These are phyloP conservation scores for Cistogaster globosa DNA, from an alignment of 2,888 invertebrate genomes.

Conservation along the genomic window DNA sequence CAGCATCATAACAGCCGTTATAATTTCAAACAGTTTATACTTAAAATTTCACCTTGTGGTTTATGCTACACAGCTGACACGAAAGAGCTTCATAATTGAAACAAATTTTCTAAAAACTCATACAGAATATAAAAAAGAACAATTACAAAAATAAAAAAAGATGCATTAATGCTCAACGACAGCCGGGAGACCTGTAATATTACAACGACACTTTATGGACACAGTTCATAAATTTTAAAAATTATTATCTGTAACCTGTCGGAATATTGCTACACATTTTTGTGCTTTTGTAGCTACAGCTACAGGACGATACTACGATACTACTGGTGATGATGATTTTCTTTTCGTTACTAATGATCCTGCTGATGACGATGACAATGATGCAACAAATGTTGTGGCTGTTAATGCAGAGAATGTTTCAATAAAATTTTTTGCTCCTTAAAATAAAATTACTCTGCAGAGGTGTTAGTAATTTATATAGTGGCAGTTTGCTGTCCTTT, in stretches of 20 bases:
- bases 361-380: slow-evolving; percentile 55
- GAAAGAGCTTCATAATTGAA: slow-evolving; percentile 42
- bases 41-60: slow-evolving; percentile 70
- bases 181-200: slow-evolving; percentile 69
- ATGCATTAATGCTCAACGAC: slow-evolving; percentile 61
- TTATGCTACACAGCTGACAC: slow-evolving; percentile 48
- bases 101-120: slow-evolving; percentile 44
- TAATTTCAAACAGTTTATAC: slow-evolving; percentile 9
- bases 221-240: slow-evolving; percentile 81
- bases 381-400: slow-evolving; percentile 52
- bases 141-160: no score
- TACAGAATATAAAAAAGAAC: background rate
- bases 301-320: background rate
- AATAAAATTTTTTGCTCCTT: no score
- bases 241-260: slow-evolving; percentile 80
- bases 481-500: slow-evolving; percentile 17
- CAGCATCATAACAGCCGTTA: slow-evolving; percentile 41
- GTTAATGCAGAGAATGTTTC: slow-evolving; percentile 52
- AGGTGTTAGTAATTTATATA: slow-evolving; percentile 67
- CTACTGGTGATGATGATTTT: background rate
- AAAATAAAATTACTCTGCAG: slow-evolving; percentile 34
- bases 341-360: background rate
- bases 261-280: slow-evolving; percentile 55
- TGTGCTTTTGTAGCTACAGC: slow-evolving; percentile 46
- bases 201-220: slow-evolving; percentile 74